Evolutionary conservation across 2,888 invertebrate species (phyloP).

Genomic region (Leptinotarsa juncta): DNA sequence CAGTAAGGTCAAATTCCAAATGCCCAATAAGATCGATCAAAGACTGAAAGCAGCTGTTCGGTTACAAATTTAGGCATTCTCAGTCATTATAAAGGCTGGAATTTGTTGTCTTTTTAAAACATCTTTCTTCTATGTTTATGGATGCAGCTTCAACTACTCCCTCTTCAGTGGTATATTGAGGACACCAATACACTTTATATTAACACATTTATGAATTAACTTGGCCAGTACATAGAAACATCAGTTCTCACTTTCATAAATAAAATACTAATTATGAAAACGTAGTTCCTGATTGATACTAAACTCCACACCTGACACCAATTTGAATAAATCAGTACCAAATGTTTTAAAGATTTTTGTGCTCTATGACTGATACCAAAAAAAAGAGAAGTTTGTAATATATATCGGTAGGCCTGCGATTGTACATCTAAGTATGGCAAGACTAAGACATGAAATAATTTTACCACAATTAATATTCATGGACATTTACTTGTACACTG

Average conservation of each 20-base stretch:
- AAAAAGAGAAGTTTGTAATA: neutral
- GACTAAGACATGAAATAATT: slow-evolving; percentile 1
- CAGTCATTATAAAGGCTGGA: neutral
- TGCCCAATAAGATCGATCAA: neutral
- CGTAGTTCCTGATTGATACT: too few species aligned
- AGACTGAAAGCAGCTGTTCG: neutral
- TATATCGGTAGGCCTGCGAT: neutral
- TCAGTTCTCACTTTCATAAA: too few species aligned
- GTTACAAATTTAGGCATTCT: neutral
- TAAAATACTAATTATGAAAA: too few species aligned
- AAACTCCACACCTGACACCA: neutral
- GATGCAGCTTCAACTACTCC: neutral
- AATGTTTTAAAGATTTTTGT: neutral
- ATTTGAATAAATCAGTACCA: neutral
- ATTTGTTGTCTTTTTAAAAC: neutral
- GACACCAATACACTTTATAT: neutral
- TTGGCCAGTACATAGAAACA: neutral
- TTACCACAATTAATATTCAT: neutral
- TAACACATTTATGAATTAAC: neutral
- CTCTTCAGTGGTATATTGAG: neutral
- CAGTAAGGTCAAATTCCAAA: slow-evolving; percentile 25
- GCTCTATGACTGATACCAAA: neutral
- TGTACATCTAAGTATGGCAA: slow-evolving; percentile 2
- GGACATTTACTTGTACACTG: neutral
- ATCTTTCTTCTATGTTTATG: slow-evolving; percentile 8